Base-by-base conservation (phyloP, 2,113 vertebrate species). In the Raja brachyura region DNA sequence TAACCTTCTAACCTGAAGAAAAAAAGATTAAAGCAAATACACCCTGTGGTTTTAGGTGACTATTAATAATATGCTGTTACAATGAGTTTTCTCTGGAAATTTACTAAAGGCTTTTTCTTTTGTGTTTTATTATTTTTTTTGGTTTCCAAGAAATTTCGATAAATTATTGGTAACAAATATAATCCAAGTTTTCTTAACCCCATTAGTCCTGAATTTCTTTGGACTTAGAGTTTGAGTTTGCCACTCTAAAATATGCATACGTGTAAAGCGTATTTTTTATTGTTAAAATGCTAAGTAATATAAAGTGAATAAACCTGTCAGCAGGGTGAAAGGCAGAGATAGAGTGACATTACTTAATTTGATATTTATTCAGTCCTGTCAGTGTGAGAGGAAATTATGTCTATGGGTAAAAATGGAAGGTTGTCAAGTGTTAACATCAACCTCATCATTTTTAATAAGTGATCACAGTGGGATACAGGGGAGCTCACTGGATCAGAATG, bases 1-100 rank as follows among this genome's bases (percentile, higher is more conserved):
- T 95, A 95, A 96, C 93, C 94, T 95, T 93, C 93, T 95, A 95
- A 96, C 94, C 95, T 94, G 31, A 68, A 94, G 79, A 94, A 92
- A 94, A 95, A 94, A 95, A 93, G 94, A 94, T 94, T 93, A 95
- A 95, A 95, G 95, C 94, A 95, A 94, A 73, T 94, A 94, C 56
- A 95, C 93, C 93, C 93, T 0, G 66, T 93, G 93, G 93, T 95
- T 94, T 73, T 94, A 94, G 94, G 93, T 94, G 94, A 94, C 94
- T 25, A 0, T 94, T 94, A 94, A 94, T 95, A 94, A 95, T 94
- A 93, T 93, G 39, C 70, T 92, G 70, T 92, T 92, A 39, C 90
- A 92, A 70, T 70, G 68, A 73, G 59, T 94, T 95, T 95, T 90
- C 94, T 95, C 94, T 94, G 93, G 79, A 39, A 73, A 48, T 73